phyloP scores from a whole-genome alignment of 2,797 vertebrate genomes.

The Bufotes viridis region DNA sequence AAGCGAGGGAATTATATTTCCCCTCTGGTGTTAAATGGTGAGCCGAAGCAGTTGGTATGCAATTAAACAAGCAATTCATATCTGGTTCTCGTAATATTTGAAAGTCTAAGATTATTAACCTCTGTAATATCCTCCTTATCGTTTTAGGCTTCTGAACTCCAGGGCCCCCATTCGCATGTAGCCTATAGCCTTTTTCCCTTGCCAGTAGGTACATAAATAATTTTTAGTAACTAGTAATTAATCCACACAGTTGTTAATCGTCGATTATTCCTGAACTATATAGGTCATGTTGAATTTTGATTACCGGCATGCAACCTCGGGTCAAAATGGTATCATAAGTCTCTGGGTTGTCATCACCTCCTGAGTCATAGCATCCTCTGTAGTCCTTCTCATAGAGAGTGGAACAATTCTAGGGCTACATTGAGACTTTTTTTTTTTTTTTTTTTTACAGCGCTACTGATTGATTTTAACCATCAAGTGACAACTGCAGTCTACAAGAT shows the following conservation, averaged over 20 bases:
- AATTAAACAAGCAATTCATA: slow-evolving; percentile 40
- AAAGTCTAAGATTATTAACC: slow-evolving; percentile 19
- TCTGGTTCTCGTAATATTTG: not conserved
- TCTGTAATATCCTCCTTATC: slow-evolving; percentile 1
- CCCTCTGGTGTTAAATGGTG: slow-evolving; percentile 30
- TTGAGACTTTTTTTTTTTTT: no score
- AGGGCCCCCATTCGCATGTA: not conserved
- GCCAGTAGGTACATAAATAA: not conserved
- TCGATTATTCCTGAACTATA: not conserved
- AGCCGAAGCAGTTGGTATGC: slow-evolving; percentile 20
- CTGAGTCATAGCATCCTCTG: not conserved
- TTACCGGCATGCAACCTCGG: not conserved
- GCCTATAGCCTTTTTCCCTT: not conserved
- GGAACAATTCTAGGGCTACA: not conserved
- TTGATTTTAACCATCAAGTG: no score
- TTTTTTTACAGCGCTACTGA: no score
- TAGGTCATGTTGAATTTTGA: not conserved
- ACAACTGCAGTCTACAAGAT: no score
- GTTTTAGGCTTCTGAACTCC: not conserved
- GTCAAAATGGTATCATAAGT: not conserved
- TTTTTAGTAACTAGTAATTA: not conserved
- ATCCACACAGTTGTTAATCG: not conserved
- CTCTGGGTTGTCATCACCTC: no score
- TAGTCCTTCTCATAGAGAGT: not conserved
- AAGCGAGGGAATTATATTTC: slow-evolving; percentile 38